Evolutionary conservation across 2,888 invertebrate species (phyloP), one percentile per base, ranked within the genome.

Genomic region (Latrodectus elegans): DNA sequence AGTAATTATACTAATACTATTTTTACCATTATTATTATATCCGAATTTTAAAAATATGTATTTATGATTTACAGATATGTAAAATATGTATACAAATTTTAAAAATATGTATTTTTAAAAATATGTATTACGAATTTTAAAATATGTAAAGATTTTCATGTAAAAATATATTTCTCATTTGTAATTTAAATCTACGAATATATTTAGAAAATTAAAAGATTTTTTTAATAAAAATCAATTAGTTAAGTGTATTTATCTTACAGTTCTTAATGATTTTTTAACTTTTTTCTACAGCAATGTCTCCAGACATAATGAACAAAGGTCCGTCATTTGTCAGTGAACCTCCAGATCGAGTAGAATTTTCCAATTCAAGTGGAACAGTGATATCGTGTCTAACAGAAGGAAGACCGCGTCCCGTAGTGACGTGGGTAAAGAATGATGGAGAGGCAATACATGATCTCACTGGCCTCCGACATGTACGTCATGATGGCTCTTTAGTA

Each of bases 401-500:
- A 9, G 88, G 89, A 6, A 71, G 80, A 49, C 88, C 88, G 0
- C 71, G 74, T 1, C 86, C 88, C 1, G 60, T 68, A 8, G 76
- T 88, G 22, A 70, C 83, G 8, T 89, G 89, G 89, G 78, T 78
- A 14, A 75, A 82, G 68, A 64, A 64, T 26, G 88, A 88, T 70
- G 86, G 84, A 38, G 85, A 80, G 22, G 17, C 22, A 8, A 26
- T 79, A 6, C 84, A 77, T 11, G 83, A 82, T 60, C 64, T 90
- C 12, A 80, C 89, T 6, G 90, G 88, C 9, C 84, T 90, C 12
- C 88, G 90, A 52, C 82, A 87, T 26, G 79, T 71, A n/a, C 67
- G 87, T 38, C 85, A 78, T 67, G 90, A 98, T 93, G 97, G 98
- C 91, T 97, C 98, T 92, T 93, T 98, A 91, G 96, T 97, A 77